Percentiles rank a stretch among this genome's conserved stretches.
These are phyloP conservation scores for Xiphorhynchus elegans DNA, from an alignment of 2,113 vertebrate genomes.

Conservation along the genomic window DNA sequence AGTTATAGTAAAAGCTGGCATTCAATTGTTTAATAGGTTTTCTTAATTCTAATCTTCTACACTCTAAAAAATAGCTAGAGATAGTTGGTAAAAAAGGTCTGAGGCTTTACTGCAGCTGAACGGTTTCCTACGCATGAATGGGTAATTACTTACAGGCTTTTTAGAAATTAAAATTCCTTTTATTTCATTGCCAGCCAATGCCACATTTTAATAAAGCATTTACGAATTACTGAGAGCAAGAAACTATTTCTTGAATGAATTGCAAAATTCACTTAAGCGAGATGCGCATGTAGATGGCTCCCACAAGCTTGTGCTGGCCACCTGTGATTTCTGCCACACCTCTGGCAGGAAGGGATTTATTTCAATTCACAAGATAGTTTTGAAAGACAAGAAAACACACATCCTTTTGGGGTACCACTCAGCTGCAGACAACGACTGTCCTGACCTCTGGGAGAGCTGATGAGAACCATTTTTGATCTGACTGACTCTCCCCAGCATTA, in stretches of 20 bases:
- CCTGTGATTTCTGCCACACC: neutral
- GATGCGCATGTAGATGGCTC: neutral
- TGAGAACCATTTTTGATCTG: neutral
- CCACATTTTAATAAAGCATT: neutral
- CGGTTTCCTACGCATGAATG: neutral
- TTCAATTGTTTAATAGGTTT: conserved; percentile 49
- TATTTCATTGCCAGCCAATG: neutral
- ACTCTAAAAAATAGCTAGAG: conserved; percentile 45
- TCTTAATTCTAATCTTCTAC: conserved; percentile 52
- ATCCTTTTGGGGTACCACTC: neutral
- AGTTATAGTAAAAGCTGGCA: conserved; percentile 50
- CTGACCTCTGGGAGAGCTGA: neutral
- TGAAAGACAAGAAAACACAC: neutral
- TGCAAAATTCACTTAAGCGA: neutral
- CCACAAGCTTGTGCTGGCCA: neutral
- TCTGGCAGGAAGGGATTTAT: neutral
- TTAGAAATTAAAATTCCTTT: neutral
- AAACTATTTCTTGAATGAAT: neutral
- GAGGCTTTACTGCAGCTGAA: neutral
- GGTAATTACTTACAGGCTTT: conserved; percentile 24
- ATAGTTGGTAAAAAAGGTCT: conserved; percentile 30
- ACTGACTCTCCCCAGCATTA: neutral
- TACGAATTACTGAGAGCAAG: neutral
- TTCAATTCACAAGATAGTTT: neutral
- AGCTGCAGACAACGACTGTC: neutral